These are phyloP conservation scores for Halyomorpha halys DNA, from an alignment of 1,140 invertebrate genomes.

Conservation along the genomic window DNA sequence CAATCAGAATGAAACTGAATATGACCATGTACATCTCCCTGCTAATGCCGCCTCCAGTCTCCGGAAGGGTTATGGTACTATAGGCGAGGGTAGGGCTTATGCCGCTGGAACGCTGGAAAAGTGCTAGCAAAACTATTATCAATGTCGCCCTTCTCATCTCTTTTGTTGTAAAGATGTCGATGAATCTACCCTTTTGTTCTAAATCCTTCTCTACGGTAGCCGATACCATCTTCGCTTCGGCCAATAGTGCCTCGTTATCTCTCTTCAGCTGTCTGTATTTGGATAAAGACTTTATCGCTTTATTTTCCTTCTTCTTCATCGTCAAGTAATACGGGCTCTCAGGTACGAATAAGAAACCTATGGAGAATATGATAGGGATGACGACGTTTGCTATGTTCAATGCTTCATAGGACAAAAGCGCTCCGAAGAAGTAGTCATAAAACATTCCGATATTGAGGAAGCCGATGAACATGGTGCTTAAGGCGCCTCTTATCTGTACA, in stretches of 20 bases:
- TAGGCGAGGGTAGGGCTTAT: constrained; percentile 31
- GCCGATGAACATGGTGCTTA: constrained; percentile 67
- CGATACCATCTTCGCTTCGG: constrained; percentile 25
- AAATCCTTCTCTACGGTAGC: constrained; percentile 25
- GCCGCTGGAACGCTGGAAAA: constrained; percentile 30
- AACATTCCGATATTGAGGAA: constrained; percentile 68
- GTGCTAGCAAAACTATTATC: constrained; percentile 27
- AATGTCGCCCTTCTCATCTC: constrained; percentile 29
- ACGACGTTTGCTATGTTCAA: constrained; percentile 54
- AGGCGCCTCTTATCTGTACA: constrained; percentile 30
- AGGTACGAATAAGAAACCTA: constrained; percentile 61
- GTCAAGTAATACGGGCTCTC: constrained; percentile 69
- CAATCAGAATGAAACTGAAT: constrained; percentile 32
- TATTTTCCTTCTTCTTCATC: constrained; percentile 45
- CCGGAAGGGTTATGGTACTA: constrained; percentile 30
- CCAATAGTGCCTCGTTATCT: constrained; percentile 20
- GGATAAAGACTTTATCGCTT: constrained; percentile 50
- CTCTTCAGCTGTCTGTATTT: constrained; percentile 44
- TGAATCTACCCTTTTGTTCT: constrained; percentile 25
- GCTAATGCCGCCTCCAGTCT: constrained; percentile 28
- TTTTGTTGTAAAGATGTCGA: constrained; percentile 25
- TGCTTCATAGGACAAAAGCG: constrained; percentile 52
- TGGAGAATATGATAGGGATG: constrained; percentile 50
- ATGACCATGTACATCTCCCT: constrained; percentile 28
- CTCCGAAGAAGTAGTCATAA: constrained; percentile 61